Conservation (phyloP, 2,797 vertebrate species). For the Chanos chanos region DNA sequence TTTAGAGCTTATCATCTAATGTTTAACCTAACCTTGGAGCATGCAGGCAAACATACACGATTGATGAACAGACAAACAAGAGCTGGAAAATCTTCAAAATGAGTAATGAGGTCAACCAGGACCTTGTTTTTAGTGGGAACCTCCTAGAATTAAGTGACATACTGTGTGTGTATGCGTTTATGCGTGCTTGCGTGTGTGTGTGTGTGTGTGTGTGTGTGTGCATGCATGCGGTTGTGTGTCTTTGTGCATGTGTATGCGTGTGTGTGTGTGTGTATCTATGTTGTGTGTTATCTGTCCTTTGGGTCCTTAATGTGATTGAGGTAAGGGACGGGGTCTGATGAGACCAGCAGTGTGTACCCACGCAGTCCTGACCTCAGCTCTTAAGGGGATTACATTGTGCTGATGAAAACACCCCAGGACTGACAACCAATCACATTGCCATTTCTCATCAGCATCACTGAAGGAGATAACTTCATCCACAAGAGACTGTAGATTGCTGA, state of each 20-base stretch:
- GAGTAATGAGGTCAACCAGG: not conserved
- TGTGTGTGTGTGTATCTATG: not conserved
- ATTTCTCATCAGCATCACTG: conserved; percentile 16
- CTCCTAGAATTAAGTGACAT: not conserved
- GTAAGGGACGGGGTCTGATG: conserved; percentile 1
- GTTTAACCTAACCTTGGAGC: not conserved
- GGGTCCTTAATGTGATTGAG: conserved; percentile 36
- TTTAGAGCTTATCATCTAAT: not conserved
- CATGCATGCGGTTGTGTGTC: not conserved
- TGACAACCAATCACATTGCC: conserved; percentile 6
- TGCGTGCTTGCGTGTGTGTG: too few relatives aligned
- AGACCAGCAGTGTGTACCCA: conserved; percentile 6
- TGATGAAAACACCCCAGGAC: not conserved
- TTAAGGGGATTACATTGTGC: conserved; percentile 35
- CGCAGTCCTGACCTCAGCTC: conserved; percentile 26
- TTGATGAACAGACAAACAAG: not conserved
- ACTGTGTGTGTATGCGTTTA: conserved; percentile 10
- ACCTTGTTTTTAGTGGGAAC: not conserved
- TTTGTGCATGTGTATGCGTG: conserved; percentile 1
- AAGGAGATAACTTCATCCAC: too few relatives aligned
- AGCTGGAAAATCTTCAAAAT: conserved; percentile 6
- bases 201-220: not conserved
- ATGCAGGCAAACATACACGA: not conserved
- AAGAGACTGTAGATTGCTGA: too few relatives aligned
- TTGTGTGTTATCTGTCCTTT: not conserved